Conservation (phyloP, 2,888 invertebrate species). For the Mythimna lalbum region DNA sequence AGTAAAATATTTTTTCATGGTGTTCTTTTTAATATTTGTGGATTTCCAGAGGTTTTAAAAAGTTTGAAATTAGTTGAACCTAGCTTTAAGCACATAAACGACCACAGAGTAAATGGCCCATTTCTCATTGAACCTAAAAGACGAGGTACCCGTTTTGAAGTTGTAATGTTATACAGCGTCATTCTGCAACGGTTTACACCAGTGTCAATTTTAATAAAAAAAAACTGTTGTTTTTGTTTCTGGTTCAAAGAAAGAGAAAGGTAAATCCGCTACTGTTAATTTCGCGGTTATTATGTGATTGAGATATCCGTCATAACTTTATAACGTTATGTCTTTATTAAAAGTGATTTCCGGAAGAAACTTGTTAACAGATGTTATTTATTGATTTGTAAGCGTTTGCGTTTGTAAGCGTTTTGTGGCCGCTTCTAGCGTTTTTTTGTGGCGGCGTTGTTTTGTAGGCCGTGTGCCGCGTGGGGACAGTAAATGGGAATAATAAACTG, state of each 20-base stretch:
- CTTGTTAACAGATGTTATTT: background rate
- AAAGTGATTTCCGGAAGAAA: slow-evolving; percentile 16
- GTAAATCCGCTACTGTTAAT: background rate
- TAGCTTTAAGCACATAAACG: background rate
- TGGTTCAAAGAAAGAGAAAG: slow-evolving; percentile 6
- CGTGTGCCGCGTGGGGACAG: too few relatives aligned
- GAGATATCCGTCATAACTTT: slow-evolving; percentile 3
- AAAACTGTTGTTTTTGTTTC: slow-evolving; percentile 10
- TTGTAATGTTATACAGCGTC: slow-evolving; percentile 6
- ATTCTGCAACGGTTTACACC: slow-evolving; percentile 10
- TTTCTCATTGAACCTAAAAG: slow-evolving; percentile 22
- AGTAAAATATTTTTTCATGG: too few relatives aligned
- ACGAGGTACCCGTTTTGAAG: slow-evolving; percentile 13
- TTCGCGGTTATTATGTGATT: slow-evolving; percentile 10
- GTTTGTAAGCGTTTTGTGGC: too few relatives aligned
- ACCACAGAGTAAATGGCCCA: background rate
- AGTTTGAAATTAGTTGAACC: too few relatives aligned
- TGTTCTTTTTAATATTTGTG: too few relatives aligned
- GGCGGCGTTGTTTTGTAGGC: too few relatives aligned
- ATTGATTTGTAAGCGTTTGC: too few relatives aligned
- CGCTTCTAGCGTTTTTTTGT: too few relatives aligned
- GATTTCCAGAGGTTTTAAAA: too few relatives aligned
- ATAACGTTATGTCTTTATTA: slow-evolving; percentile 3
- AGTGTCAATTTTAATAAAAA: slow-evolving; percentile 5
- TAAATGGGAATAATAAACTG: background rate